Evolutionary conservation across 2,797 vertebrate genomes (phyloP), one percentile per base, ranked within the genome.

Genomic region (Botia almorhae): DNA sequence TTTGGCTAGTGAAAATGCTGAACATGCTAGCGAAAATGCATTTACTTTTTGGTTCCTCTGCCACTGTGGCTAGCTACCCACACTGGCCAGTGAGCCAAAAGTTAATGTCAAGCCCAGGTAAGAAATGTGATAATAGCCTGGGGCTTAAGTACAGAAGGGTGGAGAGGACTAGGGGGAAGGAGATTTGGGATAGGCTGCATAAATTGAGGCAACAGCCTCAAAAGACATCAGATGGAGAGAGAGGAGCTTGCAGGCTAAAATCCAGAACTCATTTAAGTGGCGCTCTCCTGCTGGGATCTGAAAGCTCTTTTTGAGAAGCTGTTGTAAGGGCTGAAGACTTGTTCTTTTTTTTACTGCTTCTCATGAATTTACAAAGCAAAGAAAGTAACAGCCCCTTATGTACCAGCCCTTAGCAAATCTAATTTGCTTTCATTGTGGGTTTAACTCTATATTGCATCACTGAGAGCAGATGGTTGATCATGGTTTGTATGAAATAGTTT

Each of bases 91-190:
- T 21, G 10, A 58, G 48, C 48, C 48, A 50, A 12, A 50, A 51
- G 48, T 13, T 51, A 60, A 80, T 33, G 84, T 81, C 76, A 72
- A 65, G 83, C 56, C 23, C 79, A 85, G 76, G 84, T 90, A 90
- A 91, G 91, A 81, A 88, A 93, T 89, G 88, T 90, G 87, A 88
- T 91, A 91, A 93, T 90, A 69, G 82, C 74, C 82, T 21, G 76
- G 53, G 13, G 46, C 6, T 29, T 78, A 50, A 48, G 33, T 50
- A 74, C 33, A 67, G 76, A 86, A 85, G 80, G 85, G 64, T 53
- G 33, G 33, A 33, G 33, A 33, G 3, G 33, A 33, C 33, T 33
- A 26, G 7, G 3, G 7, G 46, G 73, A 50, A 36, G 6, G 58
- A 0, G 14, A 84, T 83, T 48, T 74, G 33, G 87, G 87, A 88